Evolutionary conservation across 2,888 invertebrate species (phyloP).

Genomic region (Allygus modestus): DNA sequence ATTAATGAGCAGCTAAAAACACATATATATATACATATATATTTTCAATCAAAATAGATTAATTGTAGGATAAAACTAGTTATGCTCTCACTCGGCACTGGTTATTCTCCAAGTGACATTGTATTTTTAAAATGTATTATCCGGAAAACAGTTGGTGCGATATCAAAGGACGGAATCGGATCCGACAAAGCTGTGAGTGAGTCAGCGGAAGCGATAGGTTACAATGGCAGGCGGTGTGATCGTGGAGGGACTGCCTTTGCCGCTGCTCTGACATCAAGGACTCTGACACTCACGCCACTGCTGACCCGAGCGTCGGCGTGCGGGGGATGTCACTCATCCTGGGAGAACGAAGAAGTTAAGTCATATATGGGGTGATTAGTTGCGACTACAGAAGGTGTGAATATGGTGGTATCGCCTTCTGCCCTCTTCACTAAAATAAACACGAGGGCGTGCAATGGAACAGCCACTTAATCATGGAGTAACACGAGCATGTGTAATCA

Average conservation of each 20-base stretch:
- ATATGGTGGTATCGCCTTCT: not conserved
- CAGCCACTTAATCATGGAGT: not conserved
- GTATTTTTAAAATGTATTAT: not conserved
- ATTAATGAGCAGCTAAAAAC: too few species aligned
- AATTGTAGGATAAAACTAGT: too few species aligned
- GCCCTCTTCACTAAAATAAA: not conserved
- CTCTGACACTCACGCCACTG: not conserved
- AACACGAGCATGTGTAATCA: too few species aligned
- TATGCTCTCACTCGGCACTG: too few species aligned
- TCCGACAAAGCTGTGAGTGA: conserved; percentile 46
- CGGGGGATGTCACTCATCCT: not conserved
- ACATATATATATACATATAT: too few species aligned
- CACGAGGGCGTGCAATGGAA: not conserved
- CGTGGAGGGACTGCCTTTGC: too few species aligned
- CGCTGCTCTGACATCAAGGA: conserved; percentile 42
- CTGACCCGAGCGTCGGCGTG: conserved; percentile 20
- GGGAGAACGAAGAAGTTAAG: not conserved
- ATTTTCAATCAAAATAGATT: too few species aligned
- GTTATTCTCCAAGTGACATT: too few species aligned
- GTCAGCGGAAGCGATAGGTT: conserved; percentile 50
- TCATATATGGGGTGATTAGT: not conserved
- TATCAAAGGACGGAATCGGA: conserved; percentile 42
- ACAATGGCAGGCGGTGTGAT: conserved; percentile 16
- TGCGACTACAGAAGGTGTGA: not conserved
- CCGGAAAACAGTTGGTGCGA: conserved; percentile 31